Evolutionary conservation across 2,113 vertebrate species (phyloP), one percentile per base, ranked within the genome.

Genomic region (Climacteris rufus): DNA sequence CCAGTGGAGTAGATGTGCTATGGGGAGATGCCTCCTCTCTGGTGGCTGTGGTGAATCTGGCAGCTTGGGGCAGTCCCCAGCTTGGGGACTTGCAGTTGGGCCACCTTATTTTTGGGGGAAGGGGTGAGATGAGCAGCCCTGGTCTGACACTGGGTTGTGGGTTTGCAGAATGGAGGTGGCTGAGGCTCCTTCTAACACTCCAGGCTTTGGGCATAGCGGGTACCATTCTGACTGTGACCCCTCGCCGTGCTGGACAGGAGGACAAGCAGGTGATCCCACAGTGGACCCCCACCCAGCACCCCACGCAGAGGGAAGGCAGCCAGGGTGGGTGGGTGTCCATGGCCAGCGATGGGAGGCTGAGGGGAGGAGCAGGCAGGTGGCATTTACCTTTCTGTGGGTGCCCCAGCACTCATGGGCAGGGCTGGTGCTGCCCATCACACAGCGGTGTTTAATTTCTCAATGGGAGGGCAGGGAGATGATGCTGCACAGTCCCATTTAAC

Each of bases 401-500:
- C n/a, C n/a, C n/a, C n/a, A n/a, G n/a, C n/a, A n/a, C n/a, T n/a
- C n/a, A n/a, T n/a, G n/a, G n/a, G n/a, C 70, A 7, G 60, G 69
- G 86, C 91, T 87, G 91, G 28, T 56, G 76, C 90, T 94, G 92
- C 96, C 93, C 85, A 42, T 87, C 84, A 35, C 47, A 4, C 68
- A 44, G 83, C 6, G 0, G 72, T 81, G 80, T 92, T 89, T 79
- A 87, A 94, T 97, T 97, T 94, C 96, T 97, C 91, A 92, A 91
- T 89, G 96, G 94, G 93, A 94, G 74, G 83, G 88, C 89, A 94
- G 77, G 69, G 64, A 89, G 92, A 89, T 95, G 77, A 89, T 94
- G 83, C 90, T 82, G 87, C 87, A 50, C 57, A 15, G 94, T 96
- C 94, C 90, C 92, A 91, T 97, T 96, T 97, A 96, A 97, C 97